Percentiles rank a stretch among this genome's conserved stretches.
These are phyloP conservation scores for Sialia sialis DNA, from an alignment of 2,113 vertebrate species.

Conservation along the genomic window DNA sequence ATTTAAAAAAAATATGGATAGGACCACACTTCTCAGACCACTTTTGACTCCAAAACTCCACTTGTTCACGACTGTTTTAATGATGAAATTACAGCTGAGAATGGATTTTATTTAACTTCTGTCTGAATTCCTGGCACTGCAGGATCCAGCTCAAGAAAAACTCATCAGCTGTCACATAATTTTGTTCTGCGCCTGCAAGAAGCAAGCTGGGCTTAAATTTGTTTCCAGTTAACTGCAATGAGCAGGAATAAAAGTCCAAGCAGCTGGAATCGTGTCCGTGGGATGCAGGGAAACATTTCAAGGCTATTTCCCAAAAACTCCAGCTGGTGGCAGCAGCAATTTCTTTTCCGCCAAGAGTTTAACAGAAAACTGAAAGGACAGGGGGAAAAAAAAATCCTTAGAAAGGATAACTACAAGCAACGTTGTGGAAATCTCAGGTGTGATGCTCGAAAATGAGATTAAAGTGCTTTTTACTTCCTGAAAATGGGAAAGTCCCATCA, in stretches of 20 bases:
- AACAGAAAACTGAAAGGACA: not conserved
- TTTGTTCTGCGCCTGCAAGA: not conserved
- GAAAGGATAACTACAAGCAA: not conserved
- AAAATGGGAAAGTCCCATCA: not conserved
- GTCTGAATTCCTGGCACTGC: not conserved
- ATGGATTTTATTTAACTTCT: not conserved
- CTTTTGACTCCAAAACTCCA: not conserved
- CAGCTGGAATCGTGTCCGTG: not conserved
- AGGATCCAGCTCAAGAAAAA: not conserved
- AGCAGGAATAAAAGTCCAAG: not conserved
- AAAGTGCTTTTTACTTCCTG: not conserved
- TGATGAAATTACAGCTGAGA: not conserved
- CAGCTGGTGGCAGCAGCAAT: constrained; percentile 65
- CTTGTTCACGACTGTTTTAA: not conserved
- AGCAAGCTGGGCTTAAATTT: not conserved
- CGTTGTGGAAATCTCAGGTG: not conserved
- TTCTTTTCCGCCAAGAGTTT: not conserved
- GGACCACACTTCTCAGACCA: not conserved
- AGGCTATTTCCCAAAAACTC: not conserved
- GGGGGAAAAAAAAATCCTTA: not conserved
- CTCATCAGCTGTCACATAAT: not conserved
- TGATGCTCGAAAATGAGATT: not conserved
- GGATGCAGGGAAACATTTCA: not conserved
- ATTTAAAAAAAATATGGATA: not conserved
- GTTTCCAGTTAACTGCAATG: not conserved